Evolutionary conservation across 2,888 invertebrate genomes (phyloP), one percentile per base, ranked within the genome.

Genomic region (Mythimna ferrago): DNA sequence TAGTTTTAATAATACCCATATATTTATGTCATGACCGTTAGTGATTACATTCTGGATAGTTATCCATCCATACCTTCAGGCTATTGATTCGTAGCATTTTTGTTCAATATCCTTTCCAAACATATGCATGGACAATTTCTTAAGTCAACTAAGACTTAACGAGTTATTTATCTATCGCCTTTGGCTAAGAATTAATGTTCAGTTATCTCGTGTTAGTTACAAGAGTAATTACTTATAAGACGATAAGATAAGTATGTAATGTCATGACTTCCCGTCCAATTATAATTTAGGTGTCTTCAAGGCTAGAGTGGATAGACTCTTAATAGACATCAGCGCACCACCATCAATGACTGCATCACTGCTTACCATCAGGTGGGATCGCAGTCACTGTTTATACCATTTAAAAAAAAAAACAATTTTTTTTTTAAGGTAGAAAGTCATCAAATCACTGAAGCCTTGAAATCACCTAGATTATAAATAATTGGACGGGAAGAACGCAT

Each of bases 171-270:
- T 63, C 32, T 35, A 56, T 61, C 21, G 73, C 73, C 73, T 61
- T 0, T 16, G 48, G 73, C 60, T 79, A 76, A 26, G 26, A 38
- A 51, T 51, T 56, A 51, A 79, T 64, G 44, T 73, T n/a, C 48
- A 44, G 60, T 44, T 76, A 72, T 53, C 79, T 72, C n/a, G 41
- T 1, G 11, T 41, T 41, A 56, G 64, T 61, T 61, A n/a, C 44
- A 41, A 21, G 38, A 61, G 32, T 61, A 79, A 79, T 76, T 79
- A 61, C 61, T 61, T 53, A 54, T 41, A 44, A 56, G 21, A 11
- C n/a, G 64, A 76, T 79, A 79, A 54, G 41, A 26, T 65, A 48
- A 32, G 3, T 32, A 32, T 48, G 51, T 79, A 48, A 61, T 64
- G 53, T 71, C 62, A 64, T 54, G 32, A 26, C 38, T 38, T 38